Base-by-base conservation (phyloP, 1,140 invertebrate species). In the Drosophila grimshawi region DNA sequence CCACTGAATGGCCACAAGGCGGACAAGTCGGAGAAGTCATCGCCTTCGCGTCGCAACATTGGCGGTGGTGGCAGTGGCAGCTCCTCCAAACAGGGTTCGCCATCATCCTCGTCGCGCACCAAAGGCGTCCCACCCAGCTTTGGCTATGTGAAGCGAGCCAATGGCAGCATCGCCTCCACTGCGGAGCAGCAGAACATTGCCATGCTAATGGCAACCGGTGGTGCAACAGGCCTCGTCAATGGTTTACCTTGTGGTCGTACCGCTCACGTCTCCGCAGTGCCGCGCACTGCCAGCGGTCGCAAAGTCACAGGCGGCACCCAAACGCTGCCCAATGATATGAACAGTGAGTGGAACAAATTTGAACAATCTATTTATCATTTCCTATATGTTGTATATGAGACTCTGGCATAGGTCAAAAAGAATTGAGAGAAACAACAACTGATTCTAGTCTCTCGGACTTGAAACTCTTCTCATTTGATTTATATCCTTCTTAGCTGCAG, bases 221-320 rank as follows among this genome's bases (percentile, higher is more conserved):
- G 94, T 63, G 93, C 39, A 92, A 61, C 60, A 10, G 10, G 62
- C 45, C 29, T 70, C 4, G 56, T 76, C 35, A 91, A 91, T 67
- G 81, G 78, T 1, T 45, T 83, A 37, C 76, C 86, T 49, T 80
- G 85, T 37, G 94, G 94, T 27, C 93, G 96, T 83, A 97, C 96
- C 2, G 96, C 96, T 56, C 96, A 97, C 93, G 96, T 97, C 5
- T 96, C 96, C 45, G 96, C 96, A 1, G 96, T 97, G 19, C 96
- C 96, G 5, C 93, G 96, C 80, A 96, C 96, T 1, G 79, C 76
- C 92, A 94, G 95, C 11, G 97, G 97, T 93, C 96, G 97, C 4
- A 97, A 97, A 93, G 95, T 97, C 1, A 97, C 97, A 5, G 97
- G 97, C 10, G 97, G 97, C 4, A 98, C 97, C 0, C 97, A 98